These are phyloP conservation scores for Cygnus atratus DNA, from an alignment of 2,113 vertebrate genomes.

Conservation along the genomic window DNA sequence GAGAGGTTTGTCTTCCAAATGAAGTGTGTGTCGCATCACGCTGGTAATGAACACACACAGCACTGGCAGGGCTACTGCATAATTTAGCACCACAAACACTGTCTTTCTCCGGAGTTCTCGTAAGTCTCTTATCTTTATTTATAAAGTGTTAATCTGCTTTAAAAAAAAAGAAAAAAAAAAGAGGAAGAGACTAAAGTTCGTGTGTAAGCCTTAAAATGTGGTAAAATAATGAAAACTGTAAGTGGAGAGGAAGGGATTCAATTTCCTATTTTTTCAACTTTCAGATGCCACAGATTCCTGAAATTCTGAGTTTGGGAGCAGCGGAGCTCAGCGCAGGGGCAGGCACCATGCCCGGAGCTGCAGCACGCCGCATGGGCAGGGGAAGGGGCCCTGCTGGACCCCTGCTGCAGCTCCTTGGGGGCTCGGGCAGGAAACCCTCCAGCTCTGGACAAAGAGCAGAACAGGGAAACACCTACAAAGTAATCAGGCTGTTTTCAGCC, in stretches of 20 bases:
- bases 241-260: not conserved
- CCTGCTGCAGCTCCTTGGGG: not conserved
- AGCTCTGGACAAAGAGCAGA: not conserved
- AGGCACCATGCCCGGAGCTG: not conserved
- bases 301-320: not conserved
- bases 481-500: not conserved
- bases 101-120: not conserved
- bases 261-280: not conserved
- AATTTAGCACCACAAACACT: not conserved
- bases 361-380: not conserved
- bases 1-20: not conserved
- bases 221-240: not conserved
- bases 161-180: not conserved
- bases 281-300: not conserved
- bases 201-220: not conserved
- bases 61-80: not conserved
- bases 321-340: fast-evolving
- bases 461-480: not conserved
- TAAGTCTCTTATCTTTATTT: not conserved
- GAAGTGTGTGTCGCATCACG: not conserved
- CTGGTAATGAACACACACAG: not conserved
- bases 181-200: not conserved
- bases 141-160: not conserved
- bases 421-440: not conserved
- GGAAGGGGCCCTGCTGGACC: not conserved